Evolutionary conservation across 2,113 vertebrate genomes (phyloP).

Genomic region (Lontra canadensis): DNA sequence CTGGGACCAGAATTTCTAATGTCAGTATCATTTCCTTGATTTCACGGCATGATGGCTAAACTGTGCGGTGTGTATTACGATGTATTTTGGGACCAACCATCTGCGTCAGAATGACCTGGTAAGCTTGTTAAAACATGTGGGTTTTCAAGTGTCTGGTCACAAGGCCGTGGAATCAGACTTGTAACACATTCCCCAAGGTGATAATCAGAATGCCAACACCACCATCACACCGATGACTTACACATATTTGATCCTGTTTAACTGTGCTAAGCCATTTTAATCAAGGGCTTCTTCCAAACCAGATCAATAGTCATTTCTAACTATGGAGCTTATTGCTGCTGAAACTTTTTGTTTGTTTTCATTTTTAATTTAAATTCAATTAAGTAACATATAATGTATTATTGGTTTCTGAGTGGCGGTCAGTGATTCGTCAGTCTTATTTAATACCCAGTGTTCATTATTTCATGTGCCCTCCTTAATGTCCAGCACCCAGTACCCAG

Average conservation of each 20-base stretch:
- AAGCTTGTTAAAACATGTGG: background rate
- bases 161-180: background rate
- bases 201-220: fast-evolving
- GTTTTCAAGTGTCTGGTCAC: background rate
- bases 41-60: background rate
- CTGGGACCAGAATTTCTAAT: background rate
- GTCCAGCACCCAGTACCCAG: too few relatives aligned
- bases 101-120: background rate
- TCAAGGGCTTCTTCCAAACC: background rate
- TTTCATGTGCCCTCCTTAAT: background rate
- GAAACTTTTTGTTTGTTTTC: background rate
- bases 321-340: background rate
- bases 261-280: background rate
- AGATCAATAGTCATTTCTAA: background rate
- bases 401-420: background rate
- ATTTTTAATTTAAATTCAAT: background rate
- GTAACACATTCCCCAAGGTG: background rate
- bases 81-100: background rate
- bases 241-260: background rate
- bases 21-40: background rate
- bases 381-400: background rate
- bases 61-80: background rate
- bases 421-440: background rate
- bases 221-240: background rate
- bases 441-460: background rate